These are phyloP conservation scores for Heteronetta atricapilla DNA, from an alignment of 2,113 vertebrate species.

Conservation along the genomic window DNA sequence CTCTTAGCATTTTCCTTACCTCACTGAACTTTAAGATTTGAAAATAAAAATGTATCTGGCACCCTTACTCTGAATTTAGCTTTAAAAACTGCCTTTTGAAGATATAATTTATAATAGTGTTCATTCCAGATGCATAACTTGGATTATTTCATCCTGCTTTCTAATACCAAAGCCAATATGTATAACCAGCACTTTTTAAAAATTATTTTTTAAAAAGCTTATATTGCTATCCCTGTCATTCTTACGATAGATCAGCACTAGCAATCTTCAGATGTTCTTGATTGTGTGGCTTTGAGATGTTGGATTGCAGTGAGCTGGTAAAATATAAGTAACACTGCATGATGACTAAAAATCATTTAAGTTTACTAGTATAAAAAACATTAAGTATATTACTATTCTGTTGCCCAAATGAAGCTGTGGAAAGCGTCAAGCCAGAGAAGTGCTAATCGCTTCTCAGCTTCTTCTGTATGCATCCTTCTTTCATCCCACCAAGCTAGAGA, in stretches of 20 bases:
- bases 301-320: not conserved
- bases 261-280: not conserved
- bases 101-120: not conserved
- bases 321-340: not conserved
- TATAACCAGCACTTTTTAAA: not conserved
- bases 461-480: not conserved
- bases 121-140: not conserved
- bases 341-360: not conserved
- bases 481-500: not conserved
- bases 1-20: slow-evolving; percentile 72
- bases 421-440: not conserved
- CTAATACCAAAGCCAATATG: not conserved
- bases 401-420: not conserved
- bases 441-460: not conserved
- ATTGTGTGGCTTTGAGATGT: not conserved
- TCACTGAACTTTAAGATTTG: slow-evolving; percentile 45
- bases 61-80: slow-evolving; percentile 29
- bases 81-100: slow-evolving; percentile 14
- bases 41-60: slow-evolving; percentile 29
- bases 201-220: not conserved
- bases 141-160: not conserved
- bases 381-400: not conserved
- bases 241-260: not conserved
- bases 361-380: not conserved
- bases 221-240: not conserved